Base-by-base conservation (phyloP, 2,797 vertebrate genomes). In the Astyanax mexicanus region DNA sequence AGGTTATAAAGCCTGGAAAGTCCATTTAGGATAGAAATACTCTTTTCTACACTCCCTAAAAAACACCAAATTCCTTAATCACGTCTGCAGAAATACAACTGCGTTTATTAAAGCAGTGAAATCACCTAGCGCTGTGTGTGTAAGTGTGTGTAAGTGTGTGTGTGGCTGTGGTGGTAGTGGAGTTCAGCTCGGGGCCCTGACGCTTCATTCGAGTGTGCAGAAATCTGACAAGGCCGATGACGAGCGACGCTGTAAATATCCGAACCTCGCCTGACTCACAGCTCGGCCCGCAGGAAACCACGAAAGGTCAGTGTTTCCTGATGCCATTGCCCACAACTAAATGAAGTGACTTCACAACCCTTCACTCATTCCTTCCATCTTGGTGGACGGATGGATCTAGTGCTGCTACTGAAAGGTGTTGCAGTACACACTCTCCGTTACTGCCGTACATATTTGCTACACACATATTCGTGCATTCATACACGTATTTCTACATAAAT, bases 221-320 rank as follows among this genome's bases (percentile, higher is more conserved):
- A 89, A 89, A 93, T 91, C 87, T 90, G 91, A 92, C 91, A 92
- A 84, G 87, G 86, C 89, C 87, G 86, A 78, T 89, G 92, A 91
- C 72, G 87, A 91, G 90, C 85, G 84, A 86, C 86, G 86, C 91
- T 89, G 90, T 88, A 90, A 90, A 91, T 89, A 91, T 88, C 88
- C 68, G 76, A 79, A 85, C 84, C 87, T 91, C 90, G 90, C 80
- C 89, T 93, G 91, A 93, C 88, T 89, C 91, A 89, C 77, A 81
- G 79, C 47, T 65, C 85, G 80, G 88, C 92, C 89, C 73, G 52
- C 12, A 92, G 91, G 88, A 90, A 84, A 38, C 80, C 83, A 83
- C 73, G 42, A 91, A 92, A 92, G 91, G 92, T 93, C 90, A 91
- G 32, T 57, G 85, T 90, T 90, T 90, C 82, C 84, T 82, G 87